Percentiles rank a stretch among this genome's conserved stretches.
phyloP scores from a whole-genome alignment of 2,888 invertebrate genomes.

The Acronicta aceris region DNA sequence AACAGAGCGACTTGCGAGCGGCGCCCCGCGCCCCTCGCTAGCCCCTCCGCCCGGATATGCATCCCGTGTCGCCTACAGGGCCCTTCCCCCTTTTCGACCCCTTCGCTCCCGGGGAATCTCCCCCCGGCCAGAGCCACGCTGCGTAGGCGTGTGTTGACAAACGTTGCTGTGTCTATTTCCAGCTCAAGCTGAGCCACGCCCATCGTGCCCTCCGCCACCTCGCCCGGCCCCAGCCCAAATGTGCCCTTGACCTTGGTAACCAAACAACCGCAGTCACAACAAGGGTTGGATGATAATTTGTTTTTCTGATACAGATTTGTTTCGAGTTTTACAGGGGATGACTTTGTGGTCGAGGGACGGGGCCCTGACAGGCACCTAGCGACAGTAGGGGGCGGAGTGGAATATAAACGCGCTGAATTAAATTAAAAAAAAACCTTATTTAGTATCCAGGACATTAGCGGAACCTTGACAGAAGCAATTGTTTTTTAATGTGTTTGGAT shows the following conservation, averaged over 20 bases:
- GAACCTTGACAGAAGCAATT: no score
- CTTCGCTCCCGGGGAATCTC: conserved; percentile 47
- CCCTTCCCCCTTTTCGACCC: conserved; percentile 12
- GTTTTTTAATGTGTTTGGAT: no score
- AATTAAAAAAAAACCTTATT: not conserved
- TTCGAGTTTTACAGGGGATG: conserved; percentile 47
- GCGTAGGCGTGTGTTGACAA: conserved; percentile 88
- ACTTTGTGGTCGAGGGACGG: conserved; percentile 9
- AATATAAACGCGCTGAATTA: not conserved
- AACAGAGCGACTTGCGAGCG: no score
- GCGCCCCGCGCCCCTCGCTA: no score
- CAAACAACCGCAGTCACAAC: conserved; percentile 88
- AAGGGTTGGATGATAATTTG: conserved; percentile 63
- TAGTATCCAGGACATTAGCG: not conserved
- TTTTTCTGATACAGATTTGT: conserved; percentile 63
- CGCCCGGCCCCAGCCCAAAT: conserved; percentile 68
- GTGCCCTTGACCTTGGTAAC: conserved; percentile 87
- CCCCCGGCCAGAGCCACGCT: conserved; percentile 61
- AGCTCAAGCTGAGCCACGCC: conserved; percentile 71
- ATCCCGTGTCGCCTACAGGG: no score
- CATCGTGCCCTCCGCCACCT: conserved; percentile 58
- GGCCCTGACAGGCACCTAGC: conserved; percentile 2
- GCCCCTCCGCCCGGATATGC: no score
- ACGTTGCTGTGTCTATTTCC: conserved; percentile 83
- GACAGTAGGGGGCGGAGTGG: not conserved